phyloP scores from a whole-genome alignment of 2,888 invertebrate species.

The Hemaris fuciformis region DNA sequence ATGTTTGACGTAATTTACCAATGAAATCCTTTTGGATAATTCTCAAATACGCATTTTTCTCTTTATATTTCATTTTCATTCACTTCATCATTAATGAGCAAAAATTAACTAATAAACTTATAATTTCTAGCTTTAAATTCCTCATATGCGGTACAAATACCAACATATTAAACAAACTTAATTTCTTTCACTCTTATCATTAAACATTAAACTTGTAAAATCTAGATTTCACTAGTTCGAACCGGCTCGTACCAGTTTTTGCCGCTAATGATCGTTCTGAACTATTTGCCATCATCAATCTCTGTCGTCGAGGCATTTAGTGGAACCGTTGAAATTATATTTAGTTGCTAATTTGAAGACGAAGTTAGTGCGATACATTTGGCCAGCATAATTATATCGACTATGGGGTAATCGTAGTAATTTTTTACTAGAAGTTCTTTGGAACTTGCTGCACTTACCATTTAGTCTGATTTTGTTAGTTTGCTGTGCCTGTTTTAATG shows the following conservation, averaged over 20 bases:
- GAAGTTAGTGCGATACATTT: neutral
- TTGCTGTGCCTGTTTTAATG: too few species aligned
- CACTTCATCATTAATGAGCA: too few species aligned
- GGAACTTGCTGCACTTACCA: too few species aligned
- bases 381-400: too few species aligned
- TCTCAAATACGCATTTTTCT: too few species aligned
- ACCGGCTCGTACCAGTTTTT: constrained; percentile 18
- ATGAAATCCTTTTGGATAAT: too few species aligned
- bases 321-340: neutral
- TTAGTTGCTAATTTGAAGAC: neutral
- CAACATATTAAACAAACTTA: neutral
- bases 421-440: too few species aligned
- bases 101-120: neutral
- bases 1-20: too few species aligned
- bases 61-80: too few species aligned
- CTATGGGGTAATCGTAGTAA: too few species aligned
- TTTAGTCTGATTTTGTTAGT: too few species aligned
- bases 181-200: neutral
- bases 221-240: constrained; percentile 15
- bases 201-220: neutral
- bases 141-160: neutral
- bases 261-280: constrained; percentile 18
- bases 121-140: neutral
- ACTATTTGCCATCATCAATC: constrained; percentile 21
- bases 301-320: constrained; percentile 10